Evolutionary conservation across 2,888 invertebrate genomes (phyloP).

Genomic region (Plemyria rubiginata): DNA sequence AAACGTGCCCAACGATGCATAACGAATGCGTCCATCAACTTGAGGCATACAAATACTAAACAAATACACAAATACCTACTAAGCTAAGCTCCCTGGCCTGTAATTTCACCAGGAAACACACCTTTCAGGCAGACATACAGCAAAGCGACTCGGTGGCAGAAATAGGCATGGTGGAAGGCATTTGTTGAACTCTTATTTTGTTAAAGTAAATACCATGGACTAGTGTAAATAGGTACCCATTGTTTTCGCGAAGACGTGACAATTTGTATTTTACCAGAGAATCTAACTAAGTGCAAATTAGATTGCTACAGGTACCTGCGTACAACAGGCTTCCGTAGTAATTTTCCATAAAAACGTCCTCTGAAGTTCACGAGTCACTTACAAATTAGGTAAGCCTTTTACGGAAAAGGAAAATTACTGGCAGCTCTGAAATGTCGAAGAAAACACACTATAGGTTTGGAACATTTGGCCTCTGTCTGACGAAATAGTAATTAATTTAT

Average conservation of each 20-base stretch:
- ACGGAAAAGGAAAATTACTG: not conserved
- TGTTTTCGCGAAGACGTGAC: slow-evolving; percentile 3
- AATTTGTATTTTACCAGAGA: slow-evolving; percentile 1
- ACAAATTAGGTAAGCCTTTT: not conserved
- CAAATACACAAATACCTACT: too few species aligned
- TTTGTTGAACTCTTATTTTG: not conserved
- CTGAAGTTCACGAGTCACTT: not conserved
- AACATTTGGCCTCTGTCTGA: not conserved
- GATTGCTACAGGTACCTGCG: not conserved
- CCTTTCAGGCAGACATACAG: too few species aligned
- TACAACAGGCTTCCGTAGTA: not conserved
- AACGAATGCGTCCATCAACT: too few species aligned
- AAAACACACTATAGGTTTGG: not conserved
- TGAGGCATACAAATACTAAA: too few species aligned
- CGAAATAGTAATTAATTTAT: not conserved
- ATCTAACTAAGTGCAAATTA: not conserved
- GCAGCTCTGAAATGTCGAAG: not conserved
- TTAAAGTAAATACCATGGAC: too few species aligned
- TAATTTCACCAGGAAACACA: too few species aligned
- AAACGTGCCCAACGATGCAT: too few species aligned
- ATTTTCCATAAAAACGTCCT: slow-evolving; percentile 4
- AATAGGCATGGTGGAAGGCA: not conserved
- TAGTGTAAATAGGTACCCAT: too few species aligned
- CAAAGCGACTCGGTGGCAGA: too few species aligned
- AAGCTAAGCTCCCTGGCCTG: too few species aligned